Evolutionary conservation across 2,797 vertebrate species (phyloP), one percentile per base, ranked within the genome.

Genomic region (Epinephelus malabaricus): DNA sequence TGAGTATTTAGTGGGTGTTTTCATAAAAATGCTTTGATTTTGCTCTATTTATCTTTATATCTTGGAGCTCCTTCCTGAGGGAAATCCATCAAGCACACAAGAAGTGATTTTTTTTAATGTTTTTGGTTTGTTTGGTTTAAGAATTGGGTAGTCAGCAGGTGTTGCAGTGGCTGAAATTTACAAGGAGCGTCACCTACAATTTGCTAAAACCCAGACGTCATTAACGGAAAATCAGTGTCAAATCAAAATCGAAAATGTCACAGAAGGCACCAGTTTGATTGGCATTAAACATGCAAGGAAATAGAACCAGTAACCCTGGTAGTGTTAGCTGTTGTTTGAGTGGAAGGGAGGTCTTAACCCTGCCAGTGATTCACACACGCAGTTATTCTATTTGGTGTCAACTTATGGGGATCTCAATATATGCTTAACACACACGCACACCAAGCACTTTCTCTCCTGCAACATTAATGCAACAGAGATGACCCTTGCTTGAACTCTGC

Each of bases 401-500:
- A 3, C 40, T 65, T 46, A 69, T 50, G n/a, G 45, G 34, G 61
- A 75, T 85, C 54, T 86, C 76, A 83, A 84, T 80, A 86, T 81
- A 81, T 79, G 70, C 76, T 84, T 73, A 74, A 86, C 69, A 77
- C 54, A 77, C 74, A 78, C 6, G 63, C 85, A 88, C 81, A 76
- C 10, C 60, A 56, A 77, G 62, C 82, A 83, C 78, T 90, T 86
- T 85, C 64, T 74, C 74, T 76, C 27, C 60, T 92, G 71, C 85
- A 93, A 91, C 72, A 88, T 93, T 93, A 87, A 93, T 93, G 89
- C 65, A 85, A 86, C 76, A 83, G 51, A 76, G 38, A 7, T 89
- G 90, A 91, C 92, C 93, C 49, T 64, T 83, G 59, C 55, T 73
- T 94, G 93, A 94, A 94, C 93, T 83, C 79, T 77, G 76, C 83